Base-by-base conservation (phyloP, 2,113 vertebrate species). In the Cyanoderma ruficeps region DNA sequence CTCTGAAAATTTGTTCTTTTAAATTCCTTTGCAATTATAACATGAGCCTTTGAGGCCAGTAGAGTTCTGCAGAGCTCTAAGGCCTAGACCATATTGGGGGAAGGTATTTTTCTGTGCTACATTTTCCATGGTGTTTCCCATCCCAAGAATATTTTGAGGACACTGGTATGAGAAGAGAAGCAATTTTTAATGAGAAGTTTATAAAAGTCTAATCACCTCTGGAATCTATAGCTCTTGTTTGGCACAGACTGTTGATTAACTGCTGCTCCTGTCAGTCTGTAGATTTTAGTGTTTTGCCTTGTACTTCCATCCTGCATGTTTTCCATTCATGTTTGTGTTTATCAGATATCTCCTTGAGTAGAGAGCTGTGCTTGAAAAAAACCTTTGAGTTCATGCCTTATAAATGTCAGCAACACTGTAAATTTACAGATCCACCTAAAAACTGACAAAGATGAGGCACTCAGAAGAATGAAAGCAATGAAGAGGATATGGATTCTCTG, bases 1-100 rank as follows among this genome's bases (percentile, higher is more conserved):
- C 95, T 95, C 92, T 96, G 94, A 96, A 97, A 97, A 97, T 97
- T 90, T 84, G 89, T 96, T 96, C 96, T 97, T 97, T 97, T 95
- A 94, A 97, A 98, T 98, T 98, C 97, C 97, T 95, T 97, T 97
- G 94, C 95, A 97, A 95, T 98, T 97, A 98, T 96, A 97, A 90
- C 97, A 97, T 89, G 90, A 95, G 80, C 93, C 93, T 96, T 77
- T 93, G 95, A 97, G 97, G 96, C 90, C 82, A 90, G 93, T 86
- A 49, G 74, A 81, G 87, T 94, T 98, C 93, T 98, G 97, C 94
- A 93, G 64, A 80, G 89, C 89, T 97, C 42, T 56, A 65, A 94
- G 91, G 91, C 96, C 91, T 92, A 88, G 80, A 93, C 96, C 95
- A 82, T 96, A 88, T 39, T 95, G 92, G 97, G 94, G 91, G 96